These are phyloP conservation scores for Morone saxatilis DNA, from an alignment of 2,113 vertebrate genomes.

Conservation along the genomic window DNA sequence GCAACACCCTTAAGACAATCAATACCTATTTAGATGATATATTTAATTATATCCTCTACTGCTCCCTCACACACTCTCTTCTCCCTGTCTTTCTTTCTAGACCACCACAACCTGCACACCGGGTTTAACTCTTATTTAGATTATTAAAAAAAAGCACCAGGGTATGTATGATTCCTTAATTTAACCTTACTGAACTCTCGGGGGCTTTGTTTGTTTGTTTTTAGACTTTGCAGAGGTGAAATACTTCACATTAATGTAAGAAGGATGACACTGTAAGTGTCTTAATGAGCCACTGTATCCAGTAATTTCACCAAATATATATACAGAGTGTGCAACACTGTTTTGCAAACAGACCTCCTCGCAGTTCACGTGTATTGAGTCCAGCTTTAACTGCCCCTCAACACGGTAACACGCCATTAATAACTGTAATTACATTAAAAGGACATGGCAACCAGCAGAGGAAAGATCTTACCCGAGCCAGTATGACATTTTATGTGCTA, in stretches of 20 bases:
- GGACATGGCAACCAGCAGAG: slow-evolving; percentile 24
- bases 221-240: slow-evolving; percentile 21
- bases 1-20: slow-evolving; percentile 76
- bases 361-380: not conserved
- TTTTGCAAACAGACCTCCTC: not conserved
- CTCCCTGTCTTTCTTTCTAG: slow-evolving; percentile 18
- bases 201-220: slow-evolving; percentile 34
- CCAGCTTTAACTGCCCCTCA: slow-evolving; percentile 32
- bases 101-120: slow-evolving; percentile 17
- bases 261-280: slow-evolving; percentile 23
- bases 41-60: slow-evolving; percentile 74
- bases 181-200: slow-evolving; percentile 2
- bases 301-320: slow-evolving; percentile 33
- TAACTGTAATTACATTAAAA: slow-evolving; percentile 47
- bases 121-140: not conserved
- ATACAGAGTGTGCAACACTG: slow-evolving; percentile 4
- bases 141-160: not conserved
- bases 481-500: slow-evolving; percentile 20
- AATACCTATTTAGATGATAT: slow-evolving; percentile 81
- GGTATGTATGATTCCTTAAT: not conserved
- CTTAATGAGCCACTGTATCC: slow-evolving; percentile 47
- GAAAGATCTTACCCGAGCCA: slow-evolving; percentile 7
- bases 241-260: slow-evolving; percentile 20
- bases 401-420: slow-evolving; percentile 20
- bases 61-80: not conserved